Base-by-base conservation (phyloP, 2,113 vertebrate species). In the Xenopus borealis region DNA sequence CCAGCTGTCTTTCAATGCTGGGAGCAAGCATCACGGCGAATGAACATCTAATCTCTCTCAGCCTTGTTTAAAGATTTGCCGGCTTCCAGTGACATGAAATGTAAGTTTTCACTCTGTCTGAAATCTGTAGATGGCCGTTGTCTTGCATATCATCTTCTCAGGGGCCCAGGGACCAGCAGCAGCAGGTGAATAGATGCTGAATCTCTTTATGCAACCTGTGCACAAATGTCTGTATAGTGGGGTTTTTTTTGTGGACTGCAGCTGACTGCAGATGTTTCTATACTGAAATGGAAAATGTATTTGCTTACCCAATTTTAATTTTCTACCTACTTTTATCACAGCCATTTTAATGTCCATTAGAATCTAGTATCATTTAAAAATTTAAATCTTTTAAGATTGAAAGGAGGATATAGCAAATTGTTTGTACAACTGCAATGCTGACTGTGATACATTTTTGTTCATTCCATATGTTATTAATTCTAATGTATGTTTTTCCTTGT, bases 181-280 rank as follows among this genome's bases (percentile, higher is more conserved):
- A 71, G 74, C 80, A 87, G 85, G 86, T 88, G 84, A 85, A 70
- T 58, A 67, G 68, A 12, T 58, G 47, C 47, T 18, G 13, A 53
- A 52, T 64, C 1, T 46, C 45, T 46, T 11, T 64, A 19, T 72
- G 17, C 30, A 72, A 53, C 17, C 2, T 55, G 17, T 13, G 10
- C 33, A 40, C 5, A 12, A 50, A 13, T 50, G 14, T 55, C 1
- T 55, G 16, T 55, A 8, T 7, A 7, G 50, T 53, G 13, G 14
- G 11, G 47, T 12, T 16, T 55, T 55, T 55, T n/a, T 55, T 16
- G 2, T 53, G 66, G 45, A 52, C 18, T 63, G 66, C 67, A 70
- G 66, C 12, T 62, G 27, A 75, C 7, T 69, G 74, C 74, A 70
- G 74, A 57, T 77, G 72, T 70, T 27, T 63, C 59, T 55, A 69